These are phyloP conservation scores for Psittacara wagleri DNA, from an alignment of 2,113 vertebrate species.

Conservation along the genomic window DNA sequence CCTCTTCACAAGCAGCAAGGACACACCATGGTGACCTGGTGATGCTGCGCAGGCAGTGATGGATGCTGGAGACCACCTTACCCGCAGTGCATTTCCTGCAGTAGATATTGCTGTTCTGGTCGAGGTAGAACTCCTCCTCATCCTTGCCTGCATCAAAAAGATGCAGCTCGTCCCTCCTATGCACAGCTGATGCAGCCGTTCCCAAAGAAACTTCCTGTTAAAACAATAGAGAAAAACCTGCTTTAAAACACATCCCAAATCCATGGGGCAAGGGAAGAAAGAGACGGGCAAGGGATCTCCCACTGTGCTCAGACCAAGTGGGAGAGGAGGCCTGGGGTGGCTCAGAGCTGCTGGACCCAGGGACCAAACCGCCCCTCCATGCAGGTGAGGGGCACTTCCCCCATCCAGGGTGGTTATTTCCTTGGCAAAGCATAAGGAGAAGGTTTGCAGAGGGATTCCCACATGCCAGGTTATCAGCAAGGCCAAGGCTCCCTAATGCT, in stretches of 20 bases:
- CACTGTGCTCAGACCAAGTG: fast-evolving
- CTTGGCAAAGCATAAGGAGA: not conserved
- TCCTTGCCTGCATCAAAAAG: fast-evolving
- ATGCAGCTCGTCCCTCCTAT: not conserved
- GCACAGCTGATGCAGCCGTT: fast-evolving
- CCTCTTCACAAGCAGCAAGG: not conserved
- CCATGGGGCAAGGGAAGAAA: fast-evolving
- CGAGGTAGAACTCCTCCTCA: not conserved
- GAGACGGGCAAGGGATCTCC: not conserved
- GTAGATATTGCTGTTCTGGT: fast-evolving
- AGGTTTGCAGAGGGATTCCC: not conserved
- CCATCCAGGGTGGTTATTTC: not conserved
- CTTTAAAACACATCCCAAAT: not conserved
- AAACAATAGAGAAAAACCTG: fast-evolving
- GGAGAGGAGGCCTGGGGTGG: not conserved
- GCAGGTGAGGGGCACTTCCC: not conserved
- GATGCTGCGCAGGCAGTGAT: fast-evolving
- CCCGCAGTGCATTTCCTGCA: not conserved
- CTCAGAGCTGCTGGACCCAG: not conserved
- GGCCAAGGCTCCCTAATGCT: not conserved
- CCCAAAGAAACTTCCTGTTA: fast-evolving
- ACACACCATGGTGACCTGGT: fast-evolving
- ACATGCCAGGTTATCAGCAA: not conserved
- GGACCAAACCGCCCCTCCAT: not conserved
- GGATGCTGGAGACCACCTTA: not conserved